A percentile compares a stretch with the other conserved stretches of the same genome.
Conservation (phyloP, 2,113 vertebrate genomes). For the Pterocles orientalis region DNA sequence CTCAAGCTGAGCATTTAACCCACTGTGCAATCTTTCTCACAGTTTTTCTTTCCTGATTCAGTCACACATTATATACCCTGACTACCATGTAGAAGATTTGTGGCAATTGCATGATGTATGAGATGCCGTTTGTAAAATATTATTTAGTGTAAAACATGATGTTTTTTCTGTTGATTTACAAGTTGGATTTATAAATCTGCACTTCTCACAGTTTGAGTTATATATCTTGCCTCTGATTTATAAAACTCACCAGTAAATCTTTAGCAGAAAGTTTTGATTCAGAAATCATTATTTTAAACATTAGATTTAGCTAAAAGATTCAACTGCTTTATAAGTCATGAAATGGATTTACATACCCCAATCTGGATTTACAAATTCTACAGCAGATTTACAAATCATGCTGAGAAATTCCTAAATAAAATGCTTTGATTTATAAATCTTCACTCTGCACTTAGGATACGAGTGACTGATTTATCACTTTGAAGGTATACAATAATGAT, state of each 20-base stretch:
- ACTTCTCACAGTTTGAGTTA: slow-evolving; percentile 80
- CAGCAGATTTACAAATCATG: slow-evolving; percentile 68
- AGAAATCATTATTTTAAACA: slow-evolving; percentile 85
- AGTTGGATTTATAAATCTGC: slow-evolving; percentile 85
- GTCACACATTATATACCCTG: slow-evolving; percentile 67
- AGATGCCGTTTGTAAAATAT: slow-evolving; percentile 84
- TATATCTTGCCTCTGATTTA: slow-evolving; percentile 84
- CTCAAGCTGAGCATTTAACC: not conserved
- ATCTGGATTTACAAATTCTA: slow-evolving; percentile 66
- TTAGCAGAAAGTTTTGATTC: slow-evolving; percentile 84
- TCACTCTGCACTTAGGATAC: slow-evolving; percentile 66
- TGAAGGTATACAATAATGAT: slow-evolving; percentile 48
- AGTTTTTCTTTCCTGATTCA: slow-evolving; percentile 53
- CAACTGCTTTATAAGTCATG: slow-evolving; percentile 73
- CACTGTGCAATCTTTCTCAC: slow-evolving; percentile 8
- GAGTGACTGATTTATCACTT: slow-evolving; percentile 66
- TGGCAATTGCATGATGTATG: slow-evolving; percentile 79
- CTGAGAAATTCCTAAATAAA: slow-evolving; percentile 71
- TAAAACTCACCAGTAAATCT: slow-evolving; percentile 85
- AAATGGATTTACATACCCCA: slow-evolving; percentile 73
- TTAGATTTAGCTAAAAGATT: slow-evolving; percentile 84
- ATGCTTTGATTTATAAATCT: slow-evolving; percentile 73
- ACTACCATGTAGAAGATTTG: slow-evolving; percentile 78
- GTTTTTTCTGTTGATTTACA: slow-evolving; percentile 83
- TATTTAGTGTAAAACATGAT: slow-evolving; percentile 86